Base-by-base conservation (phyloP, 2,113 vertebrate genomes). In the Colossoma macropomum region DNA sequence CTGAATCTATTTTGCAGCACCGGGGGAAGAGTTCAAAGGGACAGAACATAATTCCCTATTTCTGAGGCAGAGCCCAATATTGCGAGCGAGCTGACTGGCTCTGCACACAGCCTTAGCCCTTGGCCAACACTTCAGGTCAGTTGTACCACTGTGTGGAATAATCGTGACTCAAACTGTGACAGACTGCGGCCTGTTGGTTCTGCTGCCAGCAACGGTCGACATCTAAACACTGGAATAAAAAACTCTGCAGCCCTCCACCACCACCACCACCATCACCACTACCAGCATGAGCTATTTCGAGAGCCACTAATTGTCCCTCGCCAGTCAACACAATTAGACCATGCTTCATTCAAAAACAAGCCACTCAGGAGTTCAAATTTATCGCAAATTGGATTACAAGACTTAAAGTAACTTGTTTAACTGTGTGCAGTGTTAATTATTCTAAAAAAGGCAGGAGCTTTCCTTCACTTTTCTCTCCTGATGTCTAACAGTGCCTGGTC, bases 1-100 rank as follows among this genome's bases (percentile, higher is more conserved):
- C 38, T 74, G 27, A 75, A 80, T 85, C 71, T 82, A 77, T 52
- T 62, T 76, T 66, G 30, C 56, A 80, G 60, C 69, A 60, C 70
- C 45, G n/a, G 27, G 23, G 38, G 65, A 70, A 28, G 25, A 82
- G 59, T 62, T 83, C 72, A 69, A 79, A 86, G 59, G 62, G 68
- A 74, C 59, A 71, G 63, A 76, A 48, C 50, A 45, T 34, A 41
- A 59, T 66, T 75, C 54, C 17, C n/a, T 69, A 15, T 71, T 63
- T 34, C 54, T 76, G 62, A 60, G 52, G 77, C 38, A 9, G 32
- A 75, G 59, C 63, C 38, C 63, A 25, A 56, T 65, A 54, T 27
- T 9, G 19, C 25, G 71, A 23, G 56, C n/a, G 13, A 17, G 23
- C 76, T 54, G 32, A 71, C 48, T 23, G 16, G 65, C 72, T 25